Evolutionary conservation across 2,113 vertebrate species (phyloP).

Genomic region (Tachysurus vachellii): DNA sequence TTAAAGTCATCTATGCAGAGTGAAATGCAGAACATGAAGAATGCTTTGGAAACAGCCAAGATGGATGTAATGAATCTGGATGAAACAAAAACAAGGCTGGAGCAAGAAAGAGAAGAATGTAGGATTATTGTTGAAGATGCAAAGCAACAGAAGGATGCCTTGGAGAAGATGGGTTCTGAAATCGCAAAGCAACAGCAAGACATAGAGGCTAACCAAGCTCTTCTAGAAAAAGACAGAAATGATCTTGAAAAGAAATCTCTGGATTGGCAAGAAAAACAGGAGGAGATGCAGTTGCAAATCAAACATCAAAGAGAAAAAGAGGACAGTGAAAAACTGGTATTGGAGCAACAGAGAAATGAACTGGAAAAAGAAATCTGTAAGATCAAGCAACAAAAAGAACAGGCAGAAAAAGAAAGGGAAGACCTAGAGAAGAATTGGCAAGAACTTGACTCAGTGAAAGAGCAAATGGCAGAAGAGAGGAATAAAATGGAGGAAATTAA

Average conservation of each 20-base stretch:
- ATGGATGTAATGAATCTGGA: background rate
- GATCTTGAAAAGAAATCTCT: background rate
- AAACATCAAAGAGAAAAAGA: slow-evolving; percentile 5
- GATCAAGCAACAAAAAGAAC: slow-evolving; percentile 8
- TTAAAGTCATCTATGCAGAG: background rate
- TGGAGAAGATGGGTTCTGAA: slow-evolving; percentile 24
- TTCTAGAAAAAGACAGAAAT: slow-evolving; percentile 10
- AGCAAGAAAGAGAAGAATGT: slow-evolving; percentile 13
- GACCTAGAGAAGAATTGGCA: background rate
- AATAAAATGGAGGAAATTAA: slow-evolving; percentile 21
- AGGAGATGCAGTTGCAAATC: background rate
- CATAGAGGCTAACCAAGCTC: background rate
- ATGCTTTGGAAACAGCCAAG: slow-evolving; percentile 2
- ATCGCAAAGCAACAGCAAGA: slow-evolving; percentile 19
- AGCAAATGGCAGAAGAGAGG: background rate
- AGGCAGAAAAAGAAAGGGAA: slow-evolving; percentile 29
- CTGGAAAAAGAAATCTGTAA: background rate
- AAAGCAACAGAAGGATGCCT: background rate
- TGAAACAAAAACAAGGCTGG: background rate
- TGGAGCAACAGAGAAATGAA: slow-evolving; percentile 30
- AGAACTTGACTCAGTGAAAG: background rate
- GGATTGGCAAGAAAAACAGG: background rate
- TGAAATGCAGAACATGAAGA: background rate
- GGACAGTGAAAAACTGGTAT: background rate
- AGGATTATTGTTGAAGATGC: slow-evolving; percentile 3